phyloP scores from a whole-genome alignment of 2,888 invertebrate genomes.

The Chrysopilus asiliformis region DNA sequence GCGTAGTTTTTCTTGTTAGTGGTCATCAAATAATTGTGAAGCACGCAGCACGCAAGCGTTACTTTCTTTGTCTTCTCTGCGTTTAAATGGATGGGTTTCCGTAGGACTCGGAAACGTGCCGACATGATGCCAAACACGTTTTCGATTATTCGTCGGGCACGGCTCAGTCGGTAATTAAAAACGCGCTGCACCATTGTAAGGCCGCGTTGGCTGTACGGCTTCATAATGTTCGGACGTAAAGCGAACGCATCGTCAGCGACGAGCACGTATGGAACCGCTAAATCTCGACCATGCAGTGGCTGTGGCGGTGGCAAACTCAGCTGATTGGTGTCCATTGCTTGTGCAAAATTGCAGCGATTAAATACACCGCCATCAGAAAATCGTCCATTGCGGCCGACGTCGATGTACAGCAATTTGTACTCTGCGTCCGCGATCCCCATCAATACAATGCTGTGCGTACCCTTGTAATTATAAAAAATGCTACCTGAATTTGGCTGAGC shows the following conservation, averaged over 20 bases:
- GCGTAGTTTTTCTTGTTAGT: too few species aligned
- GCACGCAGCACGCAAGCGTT: constrained; percentile 7
- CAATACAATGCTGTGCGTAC: too few species aligned
- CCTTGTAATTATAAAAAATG: constrained; percentile 5
- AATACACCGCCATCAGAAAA: too few species aligned
- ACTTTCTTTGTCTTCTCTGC: constrained; percentile 9
- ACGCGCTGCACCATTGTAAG: not conserved
- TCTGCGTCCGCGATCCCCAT: constrained; percentile 1
- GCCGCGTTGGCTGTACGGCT: constrained; percentile 12
- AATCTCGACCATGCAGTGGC: not conserved
- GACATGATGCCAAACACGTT: constrained; percentile 14
- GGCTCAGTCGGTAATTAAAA: constrained; percentile 4
- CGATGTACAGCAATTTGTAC: constrained; percentile 6
- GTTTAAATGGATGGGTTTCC: constrained; percentile 13
- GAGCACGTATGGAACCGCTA: constrained; percentile 1
- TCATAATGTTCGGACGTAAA: constrained; percentile 13
- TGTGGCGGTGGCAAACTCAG: constrained; percentile 3
- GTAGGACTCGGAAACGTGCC: too few species aligned
- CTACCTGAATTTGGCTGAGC: constrained; percentile 1
- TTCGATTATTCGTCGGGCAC: constrained; percentile 6
- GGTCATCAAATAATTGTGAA: constrained; percentile 12
- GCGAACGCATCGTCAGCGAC: constrained; percentile 9
- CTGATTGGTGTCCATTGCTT: not conserved
- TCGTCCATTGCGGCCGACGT: constrained; percentile 5
- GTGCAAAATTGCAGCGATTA: constrained; percentile 6